phyloP scores from a whole-genome alignment of 1,140 invertebrate genomes.

The Pseudomyrmex dendroicus region DNA sequence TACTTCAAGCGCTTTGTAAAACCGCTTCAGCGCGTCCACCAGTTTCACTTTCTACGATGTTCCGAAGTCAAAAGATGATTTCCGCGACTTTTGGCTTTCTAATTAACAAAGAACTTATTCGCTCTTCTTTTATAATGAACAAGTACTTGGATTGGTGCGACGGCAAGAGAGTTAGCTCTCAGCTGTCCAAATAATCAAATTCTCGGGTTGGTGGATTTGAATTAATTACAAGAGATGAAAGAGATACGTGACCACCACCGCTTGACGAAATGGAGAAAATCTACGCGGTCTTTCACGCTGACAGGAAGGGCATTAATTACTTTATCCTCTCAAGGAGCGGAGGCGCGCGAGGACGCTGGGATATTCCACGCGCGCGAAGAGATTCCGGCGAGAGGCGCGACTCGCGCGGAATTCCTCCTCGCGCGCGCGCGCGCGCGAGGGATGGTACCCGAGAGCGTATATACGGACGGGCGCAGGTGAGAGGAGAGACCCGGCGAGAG shows the following conservation, averaged over 20 bases:
- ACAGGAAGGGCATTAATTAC: not conserved
- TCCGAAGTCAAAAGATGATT: too few relatives aligned
- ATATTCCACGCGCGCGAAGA: not conserved
- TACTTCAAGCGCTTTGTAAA: not conserved
- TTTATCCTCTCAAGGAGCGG: not conserved
- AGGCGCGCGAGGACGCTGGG: not conserved
- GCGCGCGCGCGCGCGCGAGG: conserved; percentile 10
- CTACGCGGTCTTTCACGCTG: not conserved
- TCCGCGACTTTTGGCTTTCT: too few relatives aligned
- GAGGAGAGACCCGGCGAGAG: conserved; percentile 68
- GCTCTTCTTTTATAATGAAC: too few relatives aligned
- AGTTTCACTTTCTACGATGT: conserved; percentile 12
- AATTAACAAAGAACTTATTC: too few relatives aligned
- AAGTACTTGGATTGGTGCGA: too few relatives aligned
- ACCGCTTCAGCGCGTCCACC: not conserved
- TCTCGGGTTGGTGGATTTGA: not conserved
- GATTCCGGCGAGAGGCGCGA: conserved; percentile 57
- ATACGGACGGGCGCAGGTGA: conserved; percentile 64
- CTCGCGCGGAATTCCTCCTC: conserved; percentile 30
- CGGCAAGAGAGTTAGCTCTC: too few relatives aligned
- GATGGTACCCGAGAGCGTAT: conserved; percentile 53
- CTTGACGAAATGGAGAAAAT: not conserved
- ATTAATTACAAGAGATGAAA: too few relatives aligned
- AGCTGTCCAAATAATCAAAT: not conserved
- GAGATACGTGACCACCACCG: not conserved